Evolutionary conservation across 53 echinoderm and acorn worm species (phyloP), one percentile per base, ranked within the genome.

Genomic region (Hippasteria phrygiana): DNA sequence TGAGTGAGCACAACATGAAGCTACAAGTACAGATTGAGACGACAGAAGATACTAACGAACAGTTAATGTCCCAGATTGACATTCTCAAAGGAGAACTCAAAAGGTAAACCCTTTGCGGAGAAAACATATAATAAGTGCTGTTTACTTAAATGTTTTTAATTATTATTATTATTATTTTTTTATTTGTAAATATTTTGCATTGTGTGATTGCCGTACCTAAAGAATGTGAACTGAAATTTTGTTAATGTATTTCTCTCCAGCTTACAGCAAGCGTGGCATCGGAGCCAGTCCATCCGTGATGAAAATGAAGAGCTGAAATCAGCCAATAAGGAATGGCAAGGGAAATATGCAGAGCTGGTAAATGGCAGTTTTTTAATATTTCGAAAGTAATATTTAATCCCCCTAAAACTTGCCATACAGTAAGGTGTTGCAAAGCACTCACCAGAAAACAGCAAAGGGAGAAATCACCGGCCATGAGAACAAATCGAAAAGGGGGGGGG

Each of bases 291-390:
- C 3, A 76, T 95, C 47, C 43, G 93, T 13, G 90, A 95, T 62
- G 91, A 95, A 88, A 95, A 95, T 45, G 90, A 93, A 67, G 95
- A 95, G 74, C 51, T 93, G 26, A 93, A 90, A 69, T 35, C 46
- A 2, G 55, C 69, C 31, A 94, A 90, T 28, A 94, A 83, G 24
- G 88, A 92, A 55, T 73, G 87, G 40, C 85, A 87, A 42, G 80
- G 27, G 35, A 92, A 89, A 37, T 76, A 89, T 87, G 33, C 70
- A 37, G 59, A 84, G 3, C 56, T 94, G 69, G 94, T 94, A 66
- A 74, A 88, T 87, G 1, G 46, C 11, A 7, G 5, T 45, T 45
- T 45, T 45, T 45, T 11, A 45, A 11, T 45, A 11, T 45, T 45
- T 45, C 6, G 46, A 45, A 45, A n/a, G n/a, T n/a, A n/a, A n/a